Evolutionary conservation across 1,140 invertebrate species (phyloP).

Genomic region (Drosophila prosaltans): DNA sequence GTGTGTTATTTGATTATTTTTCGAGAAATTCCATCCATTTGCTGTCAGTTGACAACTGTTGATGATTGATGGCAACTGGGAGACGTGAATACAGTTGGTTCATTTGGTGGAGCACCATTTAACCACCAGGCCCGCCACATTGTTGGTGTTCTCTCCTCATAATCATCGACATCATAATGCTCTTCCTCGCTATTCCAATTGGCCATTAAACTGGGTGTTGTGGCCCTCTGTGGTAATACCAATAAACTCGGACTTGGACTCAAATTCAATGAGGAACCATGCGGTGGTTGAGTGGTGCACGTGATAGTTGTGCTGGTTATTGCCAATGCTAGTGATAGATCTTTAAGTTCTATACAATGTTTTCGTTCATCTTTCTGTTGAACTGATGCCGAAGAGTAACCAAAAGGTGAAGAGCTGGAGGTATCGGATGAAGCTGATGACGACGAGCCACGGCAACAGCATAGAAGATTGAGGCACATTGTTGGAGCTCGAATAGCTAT

Average conservation of each 20-base stretch:
- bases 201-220: constrained; percentile 19
- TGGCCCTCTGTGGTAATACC: background rate
- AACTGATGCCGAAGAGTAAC: background rate
- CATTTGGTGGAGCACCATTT: background rate
- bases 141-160: constrained; percentile 29
- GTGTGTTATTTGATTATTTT: too few relatives aligned
- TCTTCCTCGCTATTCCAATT: constrained; percentile 49
- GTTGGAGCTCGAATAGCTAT: background rate
- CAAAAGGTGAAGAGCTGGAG: background rate
- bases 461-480: background rate
- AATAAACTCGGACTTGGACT: constrained; percentile 33
- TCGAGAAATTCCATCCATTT: background rate
- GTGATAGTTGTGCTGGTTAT: background rate
- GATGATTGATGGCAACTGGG: constrained; percentile 7
- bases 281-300: constrained; percentile 11
- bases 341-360: constrained; percentile 16
- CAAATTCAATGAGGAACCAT: background rate
- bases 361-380: background rate
- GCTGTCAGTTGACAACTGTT: background rate
- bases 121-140: constrained; percentile 51
- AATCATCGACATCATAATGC: constrained; percentile 43
- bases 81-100: constrained; percentile 3
- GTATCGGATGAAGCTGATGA: background rate
- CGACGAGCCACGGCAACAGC: background rate
- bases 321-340: background rate